Evolutionary conservation across 2,797 vertebrate genomes (phyloP), one percentile per base, ranked within the genome.

Genomic region (Xenopus petersii): DNA sequence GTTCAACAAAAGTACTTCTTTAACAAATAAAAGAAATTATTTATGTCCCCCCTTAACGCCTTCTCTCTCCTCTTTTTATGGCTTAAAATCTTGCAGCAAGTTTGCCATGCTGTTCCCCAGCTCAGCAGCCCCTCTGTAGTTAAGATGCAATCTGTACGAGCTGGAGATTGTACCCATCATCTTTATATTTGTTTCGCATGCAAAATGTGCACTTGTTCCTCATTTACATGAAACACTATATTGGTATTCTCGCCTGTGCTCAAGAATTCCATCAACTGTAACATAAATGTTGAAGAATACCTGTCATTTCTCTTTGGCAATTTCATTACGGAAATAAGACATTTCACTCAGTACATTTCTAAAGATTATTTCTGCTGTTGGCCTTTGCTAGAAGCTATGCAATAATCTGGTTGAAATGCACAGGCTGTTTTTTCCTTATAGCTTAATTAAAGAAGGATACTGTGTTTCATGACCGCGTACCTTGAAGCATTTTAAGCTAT

Each of bases 371-470:
- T 67, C 71, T 61, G 66, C 67, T 69, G 71, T 64, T 74, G 71
- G 71, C 76, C 71, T 64, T 74, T 47, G 76, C 71, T 79, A n/a
- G 16, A 12, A 74, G 76, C 67, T 70, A 79, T 70, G 71, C 76
- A 65, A 74, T 61, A 70, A 73, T 79, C 71, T 59, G 67, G 33
- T 51, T 65, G 56, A 66, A 69, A 79, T 74, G 66, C 76, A 60
- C 60, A 74, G 76, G 71, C 67, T 70, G 76, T 54, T 79, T 79
- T 30, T 30, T 51, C 74, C 66, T 74, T 79, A 79, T 79, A 69
- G 76, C 66, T 73, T 79, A 74, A 79, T 79, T 79, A 79, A 74
- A 79, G 66, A 64, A 69, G 67, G 67, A 70, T 79, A 70, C 66
- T 26, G 64, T 69, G 58, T 64, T 65, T 68, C 49, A 60, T 51